These are phyloP conservation scores for Capromys pilorides DNA, from an alignment of 2,797 vertebrate species.

Conservation along the genomic window DNA sequence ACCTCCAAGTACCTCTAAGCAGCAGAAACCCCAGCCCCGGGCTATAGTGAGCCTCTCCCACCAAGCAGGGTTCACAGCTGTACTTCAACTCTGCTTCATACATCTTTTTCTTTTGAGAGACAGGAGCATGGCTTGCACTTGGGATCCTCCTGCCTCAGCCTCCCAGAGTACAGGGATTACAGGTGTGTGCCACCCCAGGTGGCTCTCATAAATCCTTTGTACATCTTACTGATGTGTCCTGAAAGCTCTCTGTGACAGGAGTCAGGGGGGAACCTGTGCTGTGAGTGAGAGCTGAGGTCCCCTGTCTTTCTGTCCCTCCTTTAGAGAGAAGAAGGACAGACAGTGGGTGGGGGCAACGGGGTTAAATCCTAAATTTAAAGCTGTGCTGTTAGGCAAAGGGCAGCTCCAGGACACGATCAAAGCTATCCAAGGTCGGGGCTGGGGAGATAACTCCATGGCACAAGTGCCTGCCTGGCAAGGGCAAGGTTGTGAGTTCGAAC, in stretches of 20 bases:
- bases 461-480: too few species aligned
- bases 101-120: not conserved
- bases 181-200: not conserved
- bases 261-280: not conserved
- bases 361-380: rapidly evolving
- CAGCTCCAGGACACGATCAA: not conserved
- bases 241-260: not conserved
- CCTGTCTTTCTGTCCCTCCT: not conserved
- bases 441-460: too few species aligned
- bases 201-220: not conserved
- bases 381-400: not conserved
- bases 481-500: too few species aligned
- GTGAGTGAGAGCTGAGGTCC: not conserved
- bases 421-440: not conserved
- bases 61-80: not conserved
- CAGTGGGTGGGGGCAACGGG: not conserved
- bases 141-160: not conserved
- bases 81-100: not conserved
- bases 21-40: not conserved
- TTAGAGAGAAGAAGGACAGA: not conserved
- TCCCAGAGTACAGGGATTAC: not conserved
- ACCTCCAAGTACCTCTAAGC: not conserved
- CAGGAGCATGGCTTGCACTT: not conserved
- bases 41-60: not conserved
- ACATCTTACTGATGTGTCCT: not conserved